phyloP scores from a whole-genome alignment of 2,888 invertebrate genomes.

The Caenorhabditis sulstoni region DNA sequence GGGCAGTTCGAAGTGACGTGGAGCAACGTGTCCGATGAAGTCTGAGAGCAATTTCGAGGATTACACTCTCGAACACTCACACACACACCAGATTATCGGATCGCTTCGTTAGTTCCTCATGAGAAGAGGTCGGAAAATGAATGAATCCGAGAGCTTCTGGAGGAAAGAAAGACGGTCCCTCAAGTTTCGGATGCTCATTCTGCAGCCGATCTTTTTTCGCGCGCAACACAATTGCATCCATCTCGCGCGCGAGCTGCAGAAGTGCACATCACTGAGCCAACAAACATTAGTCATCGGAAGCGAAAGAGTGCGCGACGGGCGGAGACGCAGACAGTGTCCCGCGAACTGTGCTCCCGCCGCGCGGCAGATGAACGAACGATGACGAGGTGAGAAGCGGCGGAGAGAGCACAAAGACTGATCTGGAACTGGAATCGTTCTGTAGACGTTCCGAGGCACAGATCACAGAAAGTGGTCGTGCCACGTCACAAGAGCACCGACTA shows the following conservation, averaged over 20 bases:
- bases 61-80: not conserved
- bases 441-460: slow-evolving; percentile 41
- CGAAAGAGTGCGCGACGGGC: slow-evolving; percentile 25
- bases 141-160: too few species aligned
- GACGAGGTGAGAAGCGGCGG: slow-evolving; percentile 41
- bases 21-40: slow-evolving; percentile 1
- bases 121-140: not conserved
- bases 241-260: slow-evolving; percentile 32
- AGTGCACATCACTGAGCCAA: slow-evolving; percentile 49
- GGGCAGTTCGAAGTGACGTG: not conserved
- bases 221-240: slow-evolving; percentile 23
- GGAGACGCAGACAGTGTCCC: slow-evolving; percentile 20
- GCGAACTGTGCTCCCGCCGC: slow-evolving; percentile 18
- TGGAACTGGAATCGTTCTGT: slow-evolving; percentile 15
- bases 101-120: slow-evolving; percentile 1
- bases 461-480: slow-evolving; percentile 12
- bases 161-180: too few species aligned
- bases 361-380: slow-evolving; percentile 33
- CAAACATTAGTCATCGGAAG: slow-evolving; percentile 45
- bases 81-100: not conserved
- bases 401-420: slow-evolving; percentile 39
- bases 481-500: not conserved
- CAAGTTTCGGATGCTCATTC: not conserved
- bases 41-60: slow-evolving; percentile 16
- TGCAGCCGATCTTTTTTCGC: slow-evolving; percentile 11